Evolutionary conservation across 1,140 invertebrate genomes (phyloP).

Genomic region (Lordiphosa mommai): DNA sequence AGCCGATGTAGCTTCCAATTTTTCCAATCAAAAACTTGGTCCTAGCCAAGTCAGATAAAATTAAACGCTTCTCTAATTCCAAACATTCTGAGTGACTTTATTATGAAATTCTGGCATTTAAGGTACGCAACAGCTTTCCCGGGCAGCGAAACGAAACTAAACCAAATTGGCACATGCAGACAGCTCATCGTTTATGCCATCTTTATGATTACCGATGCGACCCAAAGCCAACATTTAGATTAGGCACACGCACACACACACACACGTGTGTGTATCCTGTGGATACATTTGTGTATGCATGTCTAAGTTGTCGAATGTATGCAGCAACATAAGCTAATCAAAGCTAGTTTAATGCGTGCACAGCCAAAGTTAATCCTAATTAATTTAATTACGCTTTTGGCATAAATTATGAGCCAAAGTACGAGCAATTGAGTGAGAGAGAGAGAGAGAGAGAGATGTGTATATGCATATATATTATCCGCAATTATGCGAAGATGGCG

Average conservation of each 20-base stretch:
- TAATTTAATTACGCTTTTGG: slow-evolving; percentile 76
- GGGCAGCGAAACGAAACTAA: slow-evolving; percentile 22
- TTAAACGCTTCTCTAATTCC: too few species aligned
- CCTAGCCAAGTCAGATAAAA: too few species aligned
- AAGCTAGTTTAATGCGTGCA: slow-evolving; percentile 75
- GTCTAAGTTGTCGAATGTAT: slow-evolving; percentile 56
- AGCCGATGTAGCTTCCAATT: too few species aligned
- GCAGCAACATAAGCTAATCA: slow-evolving; percentile 70
- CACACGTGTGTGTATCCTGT: slow-evolving; percentile 15
- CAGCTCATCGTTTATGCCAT: slow-evolving; percentile 72
- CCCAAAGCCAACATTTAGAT: slow-evolving; percentile 68
- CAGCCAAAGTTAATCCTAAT: slow-evolving; percentile 77
- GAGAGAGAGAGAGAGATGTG: not conserved
- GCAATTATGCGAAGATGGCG: slow-evolving; percentile 55
- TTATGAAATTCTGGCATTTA: too few species aligned
- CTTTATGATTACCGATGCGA: slow-evolving; percentile 66
- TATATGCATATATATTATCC: slow-evolving; percentile 51
- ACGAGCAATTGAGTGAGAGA: slow-evolving; percentile 22
- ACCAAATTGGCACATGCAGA: slow-evolving; percentile 48
- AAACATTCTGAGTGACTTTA: too few species aligned
- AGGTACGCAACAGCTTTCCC: not conserved
- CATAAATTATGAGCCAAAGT: slow-evolving; percentile 67
- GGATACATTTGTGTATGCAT: slow-evolving; percentile 64
- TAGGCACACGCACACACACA: slow-evolving; percentile 41
- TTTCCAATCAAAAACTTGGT: too few species aligned